A percentile compares a stretch with the other conserved stretches of the same genome.
These are phyloP conservation scores for Drosophila rellima DNA, from an alignment of 2,888 invertebrate genomes.

Conservation along the genomic window DNA sequence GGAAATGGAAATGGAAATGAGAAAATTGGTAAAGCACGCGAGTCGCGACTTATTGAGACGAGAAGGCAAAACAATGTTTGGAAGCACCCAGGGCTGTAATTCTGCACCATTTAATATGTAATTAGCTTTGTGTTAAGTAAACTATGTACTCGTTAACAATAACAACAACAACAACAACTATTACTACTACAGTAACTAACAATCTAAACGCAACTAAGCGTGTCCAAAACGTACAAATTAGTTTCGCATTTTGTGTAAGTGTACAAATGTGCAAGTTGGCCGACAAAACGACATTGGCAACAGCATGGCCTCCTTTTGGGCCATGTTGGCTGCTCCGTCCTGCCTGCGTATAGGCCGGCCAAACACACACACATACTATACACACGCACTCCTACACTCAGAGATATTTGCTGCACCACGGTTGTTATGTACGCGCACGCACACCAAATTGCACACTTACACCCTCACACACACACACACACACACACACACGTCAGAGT, in stretches of 20 bases:
- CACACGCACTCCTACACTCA: conserved; percentile 25
- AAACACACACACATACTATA: conserved; percentile 23
- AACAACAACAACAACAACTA: conserved; percentile 46
- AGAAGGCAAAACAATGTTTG: conserved; percentile 83
- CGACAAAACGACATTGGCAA: conserved; percentile 10
- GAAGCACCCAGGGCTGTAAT: conserved; percentile 85
- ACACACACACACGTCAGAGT: conserved; percentile 51
- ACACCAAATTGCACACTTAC: conserved; percentile 46
- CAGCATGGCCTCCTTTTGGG: conserved; percentile 12
- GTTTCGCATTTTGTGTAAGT: conserved; percentile 50
- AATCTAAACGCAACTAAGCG: conserved; percentile 63
- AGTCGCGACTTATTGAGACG: conserved; percentile 70
- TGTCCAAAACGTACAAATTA: conserved; percentile 56
- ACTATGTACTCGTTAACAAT: conserved; percentile 62
- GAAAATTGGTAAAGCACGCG: conserved; percentile 31
- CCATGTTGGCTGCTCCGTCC: conserved; percentile 34
- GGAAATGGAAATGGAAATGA: conserved; percentile 7
- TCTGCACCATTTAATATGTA: conserved; percentile 84
- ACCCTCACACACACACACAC: conserved; percentile 1
- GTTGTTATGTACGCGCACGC: conserved; percentile 53
- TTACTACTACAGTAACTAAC: conserved; percentile 26
- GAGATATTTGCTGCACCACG: conserved; percentile 46
- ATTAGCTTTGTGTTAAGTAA: conserved; percentile 83
- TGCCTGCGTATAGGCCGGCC: conserved; percentile 24
- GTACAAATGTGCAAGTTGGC: conserved; percentile 39